phyloP scores from a whole-genome alignment of 2,888 invertebrate species.

The Cataglyphis albicans region DNA sequence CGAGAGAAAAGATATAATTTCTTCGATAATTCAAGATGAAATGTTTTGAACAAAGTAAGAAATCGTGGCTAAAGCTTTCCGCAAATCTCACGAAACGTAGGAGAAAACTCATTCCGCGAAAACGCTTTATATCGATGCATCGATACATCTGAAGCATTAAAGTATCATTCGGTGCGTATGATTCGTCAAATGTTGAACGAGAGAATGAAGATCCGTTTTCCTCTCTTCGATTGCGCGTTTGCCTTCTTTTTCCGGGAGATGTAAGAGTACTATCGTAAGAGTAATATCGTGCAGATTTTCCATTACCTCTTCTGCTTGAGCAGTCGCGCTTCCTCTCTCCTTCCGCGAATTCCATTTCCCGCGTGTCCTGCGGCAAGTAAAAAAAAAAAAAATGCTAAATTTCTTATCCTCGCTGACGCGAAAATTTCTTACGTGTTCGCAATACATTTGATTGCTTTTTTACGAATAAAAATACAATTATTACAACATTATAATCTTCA shows the following conservation, averaged over 20 bases:
- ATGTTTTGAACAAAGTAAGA: neutral
- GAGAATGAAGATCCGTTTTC: constrained; percentile 22
- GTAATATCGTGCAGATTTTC: constrained; percentile 62
- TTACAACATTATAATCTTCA: neutral
- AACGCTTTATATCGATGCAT: constrained; percentile 16
- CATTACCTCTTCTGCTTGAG: constrained; percentile 47
- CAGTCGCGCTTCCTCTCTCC: constrained; percentile 12
- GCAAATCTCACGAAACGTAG: neutral
- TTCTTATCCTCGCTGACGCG: constrained; percentile 10
- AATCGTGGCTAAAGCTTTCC: neutral
- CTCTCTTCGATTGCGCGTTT: constrained; percentile 15
- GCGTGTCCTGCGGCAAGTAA: constrained; percentile 36
- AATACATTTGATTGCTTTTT: constrained; percentile 1
- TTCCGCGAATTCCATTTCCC: constrained; percentile 46
- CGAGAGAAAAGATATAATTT: neutral
- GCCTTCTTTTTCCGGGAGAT: constrained; percentile 28
- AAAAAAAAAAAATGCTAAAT: constrained; percentile 40
- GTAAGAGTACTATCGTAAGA: constrained; percentile 52
- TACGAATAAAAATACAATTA: neutral
- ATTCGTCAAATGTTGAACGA: neutral
- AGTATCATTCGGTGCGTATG: constrained; percentile 16
- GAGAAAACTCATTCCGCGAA: neutral
- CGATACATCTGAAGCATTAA: constrained; percentile 22
- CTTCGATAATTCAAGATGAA: neutral
- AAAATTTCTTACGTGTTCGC: neutral